Percentiles rank a stretch among this genome's conserved stretches.
phyloP scores from a whole-genome alignment of 1,140 invertebrate genomes.

The Eciton burchellii region DNA sequence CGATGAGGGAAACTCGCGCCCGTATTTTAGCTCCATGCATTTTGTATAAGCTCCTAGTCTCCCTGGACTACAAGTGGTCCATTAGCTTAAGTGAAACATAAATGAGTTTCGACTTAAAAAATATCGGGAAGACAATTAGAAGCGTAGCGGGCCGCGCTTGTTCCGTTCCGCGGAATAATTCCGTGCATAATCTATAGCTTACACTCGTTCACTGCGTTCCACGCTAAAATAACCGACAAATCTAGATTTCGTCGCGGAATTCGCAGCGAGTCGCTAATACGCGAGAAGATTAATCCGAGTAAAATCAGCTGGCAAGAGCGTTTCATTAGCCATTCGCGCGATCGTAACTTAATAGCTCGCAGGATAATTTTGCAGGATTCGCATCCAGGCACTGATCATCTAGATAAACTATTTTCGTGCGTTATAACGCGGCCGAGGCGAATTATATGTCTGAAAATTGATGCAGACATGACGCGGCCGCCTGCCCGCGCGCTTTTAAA shows the following conservation, averaged over 20 bases:
- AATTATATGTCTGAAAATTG: conserved; percentile 10
- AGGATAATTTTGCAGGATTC: not conserved
- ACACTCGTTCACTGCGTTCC: no score
- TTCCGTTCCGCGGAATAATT: no score
- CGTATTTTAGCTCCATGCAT: conserved; percentile 57
- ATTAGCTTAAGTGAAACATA: conserved; percentile 61
- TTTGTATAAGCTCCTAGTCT: conserved; percentile 58
- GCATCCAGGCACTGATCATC: not conserved
- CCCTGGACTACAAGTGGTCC: conserved; percentile 56
- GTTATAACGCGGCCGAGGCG: conserved; percentile 1
- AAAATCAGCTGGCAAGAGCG: no score
- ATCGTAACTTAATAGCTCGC: not conserved
- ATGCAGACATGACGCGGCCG: not conserved
- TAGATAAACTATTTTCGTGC: conserved; percentile 1
- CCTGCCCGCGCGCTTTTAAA: conserved; percentile 20
- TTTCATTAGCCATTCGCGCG: not conserved
- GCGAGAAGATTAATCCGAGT: no score
- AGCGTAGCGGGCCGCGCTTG: not conserved
- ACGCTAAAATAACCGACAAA: no score
- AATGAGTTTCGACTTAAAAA: conserved; percentile 49
- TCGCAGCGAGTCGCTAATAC: no score
- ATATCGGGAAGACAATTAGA: conserved; percentile 37
- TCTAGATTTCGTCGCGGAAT: no score
- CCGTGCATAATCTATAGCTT: no score
- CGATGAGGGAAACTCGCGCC: conserved; percentile 48